These are phyloP conservation scores for Lithosia quadra DNA, from an alignment of 2,888 invertebrate species.

Conservation along the genomic window DNA sequence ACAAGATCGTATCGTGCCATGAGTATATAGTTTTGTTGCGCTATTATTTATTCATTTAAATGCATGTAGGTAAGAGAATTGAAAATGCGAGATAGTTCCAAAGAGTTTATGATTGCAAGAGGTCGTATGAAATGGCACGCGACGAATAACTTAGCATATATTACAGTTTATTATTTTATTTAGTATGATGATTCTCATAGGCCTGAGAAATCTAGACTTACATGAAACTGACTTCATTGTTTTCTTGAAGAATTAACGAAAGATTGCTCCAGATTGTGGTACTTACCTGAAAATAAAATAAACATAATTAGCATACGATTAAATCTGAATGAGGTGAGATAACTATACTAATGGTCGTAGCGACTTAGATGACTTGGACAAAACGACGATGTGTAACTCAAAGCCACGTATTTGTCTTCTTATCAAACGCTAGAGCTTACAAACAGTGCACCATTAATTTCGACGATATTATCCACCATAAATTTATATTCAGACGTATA, in stretches of 20 bases:
- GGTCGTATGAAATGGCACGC: background rate
- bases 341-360: constrained; percentile 6
- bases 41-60: constrained; percentile 38
- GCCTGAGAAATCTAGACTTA: background rate
- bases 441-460: constrained; percentile 62
- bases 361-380: constrained; percentile 18
- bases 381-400: constrained; percentile 1
- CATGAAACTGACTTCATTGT: background rate
- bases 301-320: constrained; percentile 35
- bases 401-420: constrained; percentile 42
- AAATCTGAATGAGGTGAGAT: constrained; percentile 19
- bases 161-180: constrained; percentile 3
- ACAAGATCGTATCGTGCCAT: constrained; percentile 38
- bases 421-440: constrained; percentile 53
- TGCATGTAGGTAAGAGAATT: constrained; percentile 23
- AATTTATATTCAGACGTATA: constrained; percentile 75
- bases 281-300: constrained; percentile 68
- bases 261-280: constrained; percentile 11
- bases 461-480: constrained; percentile 70
- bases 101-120: constrained; percentile 18
- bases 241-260: background rate
- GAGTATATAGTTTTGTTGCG: constrained; percentile 45
- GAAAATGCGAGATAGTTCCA: constrained; percentile 23
- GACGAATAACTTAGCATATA: background rate
- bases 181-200: background rate